Evolutionary conservation across 2,797 vertebrate species (phyloP), one percentile per base, ranked within the genome.

Genomic region (Chaunax sp.): DNA sequence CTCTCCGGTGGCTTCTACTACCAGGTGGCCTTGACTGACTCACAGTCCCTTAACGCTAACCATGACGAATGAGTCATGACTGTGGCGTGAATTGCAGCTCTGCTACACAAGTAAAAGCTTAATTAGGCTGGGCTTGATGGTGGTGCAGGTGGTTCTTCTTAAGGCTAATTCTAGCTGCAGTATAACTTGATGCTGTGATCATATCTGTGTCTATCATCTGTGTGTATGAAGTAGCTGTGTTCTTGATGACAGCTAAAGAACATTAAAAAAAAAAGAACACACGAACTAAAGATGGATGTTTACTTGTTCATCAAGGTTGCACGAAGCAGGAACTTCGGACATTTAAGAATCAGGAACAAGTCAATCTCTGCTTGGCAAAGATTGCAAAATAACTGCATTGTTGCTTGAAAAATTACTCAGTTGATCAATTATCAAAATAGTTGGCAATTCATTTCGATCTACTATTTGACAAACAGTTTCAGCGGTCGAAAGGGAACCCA

Each of bases 11-110:
- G 75, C 61, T 68, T 73, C 69, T 47, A 57, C 72, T 75, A 88
- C 80, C 85, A 89, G 85, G 83, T 87, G 82, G 86, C 85, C 78
- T 80, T 72, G 66, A 81, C 69, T 84, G 68, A 83, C 77, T 82
- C 78, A 77, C 43, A 55, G 64, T 47, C 74, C 73, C 74, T 81
- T 69, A 53, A 72, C 64, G 75, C 55, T 69, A 62, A 75, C 55
- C 37, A 20, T 76, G 82, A 85, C 18, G 40, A 69, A 72, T 58
- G 49, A 80, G 60, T 59, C 19, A 38, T 76, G 82, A 86, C 56
- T 64, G 49, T 47, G 47, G 23, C 0, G 1, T 76, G 71, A 78
- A 75, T 78, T 63, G 75, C 55, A 74, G 40, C 71, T 65, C 49
- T 4, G 5, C 49, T 4, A 45, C 60, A 78, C 40, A 75, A 72